A percentile compares a stretch with the other conserved stretches of the same genome.
Conservation (phyloP, 2,113 vertebrate genomes). For the Pomatostomus ruficeps region DNA sequence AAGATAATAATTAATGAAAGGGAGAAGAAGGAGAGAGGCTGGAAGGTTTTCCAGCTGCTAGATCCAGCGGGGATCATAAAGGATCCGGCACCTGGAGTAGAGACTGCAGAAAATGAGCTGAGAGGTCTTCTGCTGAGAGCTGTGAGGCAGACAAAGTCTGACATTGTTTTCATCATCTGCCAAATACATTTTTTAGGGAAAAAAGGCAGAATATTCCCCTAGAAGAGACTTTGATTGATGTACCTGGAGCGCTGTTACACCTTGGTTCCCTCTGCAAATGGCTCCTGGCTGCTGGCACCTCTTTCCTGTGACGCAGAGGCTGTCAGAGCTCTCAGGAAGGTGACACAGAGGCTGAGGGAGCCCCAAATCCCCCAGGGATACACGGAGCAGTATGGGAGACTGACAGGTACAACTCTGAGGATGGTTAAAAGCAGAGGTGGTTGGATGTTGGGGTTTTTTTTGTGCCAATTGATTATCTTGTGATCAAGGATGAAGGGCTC, state of each 20-base stretch:
- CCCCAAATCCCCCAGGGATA: neutral
- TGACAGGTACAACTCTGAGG: neutral
- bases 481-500: neutral
- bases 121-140: neutral
- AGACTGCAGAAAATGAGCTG: neutral
- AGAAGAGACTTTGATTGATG: neutral
- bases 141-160: neutral
- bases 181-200: neutral
- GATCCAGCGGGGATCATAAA: neutral
- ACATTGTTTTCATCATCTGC: neutral
- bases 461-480: neutral
- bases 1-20: constrained; percentile 27
- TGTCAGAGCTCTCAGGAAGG: neutral
- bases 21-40: neutral
- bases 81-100: neutral
- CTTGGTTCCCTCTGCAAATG: neutral
- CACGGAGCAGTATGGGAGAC: neutral
- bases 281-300: neutral
- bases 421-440: neutral
- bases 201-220: neutral
- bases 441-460: neutral
- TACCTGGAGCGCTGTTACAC: neutral
- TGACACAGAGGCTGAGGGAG: neutral
- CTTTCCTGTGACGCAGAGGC: neutral
- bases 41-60: neutral